Evolutionary conservation across 1,140 invertebrate species (phyloP), one percentile per base, ranked within the genome.

Genomic region (Bombus sylvicola): DNA sequence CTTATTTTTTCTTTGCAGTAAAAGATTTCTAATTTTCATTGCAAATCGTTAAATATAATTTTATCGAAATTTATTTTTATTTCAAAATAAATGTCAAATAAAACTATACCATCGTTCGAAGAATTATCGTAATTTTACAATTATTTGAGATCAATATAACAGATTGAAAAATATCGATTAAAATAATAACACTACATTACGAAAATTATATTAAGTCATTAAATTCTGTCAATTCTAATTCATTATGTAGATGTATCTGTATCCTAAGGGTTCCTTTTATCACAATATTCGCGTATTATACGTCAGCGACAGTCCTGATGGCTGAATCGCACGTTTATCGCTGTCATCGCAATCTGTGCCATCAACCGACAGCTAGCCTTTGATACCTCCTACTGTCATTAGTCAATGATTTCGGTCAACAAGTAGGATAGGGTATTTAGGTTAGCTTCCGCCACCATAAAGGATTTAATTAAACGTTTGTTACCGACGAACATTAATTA

Each of bases 281-380:
- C 41, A 34, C 47, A 62, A n/a, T 25, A 75, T 75, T 43, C 64
- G n/a, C 12, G 28, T 37, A 28, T 71, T 53, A 37, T 10, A 31
- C 72, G 68, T 71, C 25, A 79, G 39, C 87, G 89, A 81, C 88
- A 88, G 82, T 22, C 80, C 71, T 85, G 69, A 90, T 79, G 82
- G 86, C 87, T 68, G 73, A 82, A 87, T 62, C n/a, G 59, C 25
- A 43, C 37, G 37, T 53, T 84, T 71, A 86, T 86, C 41, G 57
- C 64, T 69, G 72, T 69, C 62, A 69, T 47, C 47, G 37, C 34
- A 9, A 66, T 75, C n/a, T 3, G 41, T 15, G 34, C 10, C 28
- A 28, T 8, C 3, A 31, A 47, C 6, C 28, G 85, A 53, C 53
- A 43, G 37, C 62, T 71, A 12, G 13, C 53, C 13, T 72, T 74